Base-by-base conservation (phyloP, 1,140 invertebrate species). In the Chlorops oryzae region DNA sequence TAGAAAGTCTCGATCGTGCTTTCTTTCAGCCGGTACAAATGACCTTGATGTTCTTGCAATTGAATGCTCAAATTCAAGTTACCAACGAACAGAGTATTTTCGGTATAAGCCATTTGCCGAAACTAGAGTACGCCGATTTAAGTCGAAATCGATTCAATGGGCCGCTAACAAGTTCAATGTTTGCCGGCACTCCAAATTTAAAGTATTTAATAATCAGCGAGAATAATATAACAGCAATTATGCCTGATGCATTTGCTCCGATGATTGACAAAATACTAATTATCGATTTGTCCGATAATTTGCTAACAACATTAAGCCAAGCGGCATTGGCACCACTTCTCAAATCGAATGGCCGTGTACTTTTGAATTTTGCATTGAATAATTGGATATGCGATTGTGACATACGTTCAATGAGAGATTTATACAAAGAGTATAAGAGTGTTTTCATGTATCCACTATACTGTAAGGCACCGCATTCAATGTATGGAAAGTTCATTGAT, bases 11-110 rank as follows among this genome's bases (percentile, higher is more conserved):
- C 2, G 51, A 50, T 22, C 22, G 57, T 10, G 37, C 47, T 13
- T 58, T 64, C 15, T 40, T 64, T 24, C 62, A 64, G 17, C 61
- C 62, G 0, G 57, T 64, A 3, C 62, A 61, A 27, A 20, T 46
- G 2, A 64, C 59, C 1, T 37, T 64, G 2, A 52, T 41, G 5
- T 44, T 61, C 12, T 42, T 64, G 15, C 41, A 40, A 10, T 23
- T 64, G 2, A 62, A 64, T 53, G 50, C 51, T 3, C 44, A 41
- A 12, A 41, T 64, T 5, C 10, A 10, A 5, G 53, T 64, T 6
- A 7, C 44, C 2, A 48, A 51, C 3, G 37, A 45, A 6, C 40
- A 41, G 0, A 54, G 35, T 21, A 40, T 58, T 5, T 64, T 64
- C 20, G 54, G 51, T 18, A 53, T 56, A 9, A 55, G 60, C 2